Evolutionary conservation across 2,888 invertebrate genomes (phyloP).

Genomic region (Eurois occulta): DNA sequence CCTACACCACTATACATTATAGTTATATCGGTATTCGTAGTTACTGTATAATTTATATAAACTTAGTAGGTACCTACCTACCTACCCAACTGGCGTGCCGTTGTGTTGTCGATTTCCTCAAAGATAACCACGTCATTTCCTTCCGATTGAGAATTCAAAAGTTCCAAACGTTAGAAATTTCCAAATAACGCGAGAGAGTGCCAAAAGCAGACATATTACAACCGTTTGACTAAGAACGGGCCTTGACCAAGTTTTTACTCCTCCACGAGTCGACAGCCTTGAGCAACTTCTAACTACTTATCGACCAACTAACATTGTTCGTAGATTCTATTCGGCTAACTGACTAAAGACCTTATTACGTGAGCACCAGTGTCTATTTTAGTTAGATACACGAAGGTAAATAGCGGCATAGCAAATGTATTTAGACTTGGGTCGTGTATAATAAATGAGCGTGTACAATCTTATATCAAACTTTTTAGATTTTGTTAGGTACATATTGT

Average conservation of each 20-base stretch:
- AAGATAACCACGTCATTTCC: conserved; percentile 46
- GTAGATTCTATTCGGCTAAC: conserved; percentile 21
- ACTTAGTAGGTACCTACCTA: not conserved
- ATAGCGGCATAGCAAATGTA: conserved; percentile 47
- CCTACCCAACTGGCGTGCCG: not conserved
- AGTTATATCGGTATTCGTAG: not conserved
- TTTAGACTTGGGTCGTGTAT: conserved; percentile 45
- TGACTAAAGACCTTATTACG: conserved; percentile 23
- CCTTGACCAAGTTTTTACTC: conserved; percentile 84
- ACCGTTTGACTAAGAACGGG: conserved; percentile 64
- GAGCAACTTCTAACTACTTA: conserved; percentile 78
- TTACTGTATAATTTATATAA: not conserved
- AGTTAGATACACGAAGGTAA: not conserved
- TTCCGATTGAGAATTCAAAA: conserved; percentile 37
- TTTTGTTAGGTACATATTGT: conserved; percentile 43
- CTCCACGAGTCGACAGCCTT: conserved; percentile 78
- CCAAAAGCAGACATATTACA: conserved; percentile 62
- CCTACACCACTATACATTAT: not conserved
- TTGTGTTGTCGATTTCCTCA: conserved; percentile 35
- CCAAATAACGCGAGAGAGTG: conserved; percentile 60
- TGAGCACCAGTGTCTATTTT: conserved; percentile 30
- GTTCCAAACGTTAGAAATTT: conserved; percentile 33
- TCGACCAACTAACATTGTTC: conserved; percentile 57
- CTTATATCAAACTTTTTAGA: conserved; percentile 47
- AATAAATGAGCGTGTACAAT: conserved; percentile 49